These are phyloP conservation scores for Battus philenor DNA, from an alignment of 1,140 invertebrate genomes.

Conservation along the genomic window DNA sequence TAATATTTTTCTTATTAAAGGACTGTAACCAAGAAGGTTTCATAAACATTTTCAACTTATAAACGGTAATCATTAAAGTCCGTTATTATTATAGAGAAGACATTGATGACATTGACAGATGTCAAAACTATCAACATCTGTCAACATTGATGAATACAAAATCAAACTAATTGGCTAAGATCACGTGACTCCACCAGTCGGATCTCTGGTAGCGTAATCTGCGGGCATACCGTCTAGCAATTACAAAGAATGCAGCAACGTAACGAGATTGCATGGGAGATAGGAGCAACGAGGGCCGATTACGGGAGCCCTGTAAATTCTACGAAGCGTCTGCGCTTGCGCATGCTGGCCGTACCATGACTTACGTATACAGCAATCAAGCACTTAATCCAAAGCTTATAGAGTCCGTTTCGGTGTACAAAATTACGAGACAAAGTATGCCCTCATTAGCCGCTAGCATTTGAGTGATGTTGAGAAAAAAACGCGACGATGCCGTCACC, in stretches of 20 bases:
- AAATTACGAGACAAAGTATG: neutral
- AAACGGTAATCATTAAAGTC: no score
- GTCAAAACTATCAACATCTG: no score
- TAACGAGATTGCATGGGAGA: constrained; percentile 33
- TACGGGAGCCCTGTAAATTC: constrained; percentile 32
- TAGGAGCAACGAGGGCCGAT: constrained; percentile 27
- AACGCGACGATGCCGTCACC: constrained; percentile 21
- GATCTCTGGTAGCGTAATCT: neutral
- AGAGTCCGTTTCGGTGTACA: neutral
- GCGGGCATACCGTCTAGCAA: constrained; percentile 17
- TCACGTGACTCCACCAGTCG: neutral
- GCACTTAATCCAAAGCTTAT: neutral
- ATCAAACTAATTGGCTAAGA: no score
- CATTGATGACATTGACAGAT: no score
- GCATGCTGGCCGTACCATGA: constrained; percentile 11
- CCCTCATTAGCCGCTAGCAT: constrained; percentile 26
- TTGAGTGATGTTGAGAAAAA: constrained; percentile 24
- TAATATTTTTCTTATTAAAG: no score
- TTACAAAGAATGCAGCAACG: constrained; percentile 27
- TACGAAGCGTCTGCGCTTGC: constrained; percentile 26
- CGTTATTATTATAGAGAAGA: no score
- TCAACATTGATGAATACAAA: no score
- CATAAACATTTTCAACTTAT: no score
- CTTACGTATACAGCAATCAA: neutral
- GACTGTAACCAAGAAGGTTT: no score